Conservation (phyloP, 2,797 vertebrate species). For the Sebastes nivosus region DNA sequence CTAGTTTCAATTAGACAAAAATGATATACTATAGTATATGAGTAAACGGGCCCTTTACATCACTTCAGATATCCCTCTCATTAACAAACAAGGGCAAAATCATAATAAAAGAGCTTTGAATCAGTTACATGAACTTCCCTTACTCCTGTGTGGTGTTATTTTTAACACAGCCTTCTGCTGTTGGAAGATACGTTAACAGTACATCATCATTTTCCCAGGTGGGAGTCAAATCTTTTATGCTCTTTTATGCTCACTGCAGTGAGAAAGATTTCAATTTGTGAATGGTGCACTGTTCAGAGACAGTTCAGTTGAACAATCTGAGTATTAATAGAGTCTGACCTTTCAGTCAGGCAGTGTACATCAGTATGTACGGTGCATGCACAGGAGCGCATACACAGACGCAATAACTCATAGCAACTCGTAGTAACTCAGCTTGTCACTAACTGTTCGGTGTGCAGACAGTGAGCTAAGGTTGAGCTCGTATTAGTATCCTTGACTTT, state of each 20-base stretch:
- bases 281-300: not conserved
- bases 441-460: slow-evolving; percentile 35
- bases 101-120: not conserved
- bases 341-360: slow-evolving; percentile 36
- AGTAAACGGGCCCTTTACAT: not conserved
- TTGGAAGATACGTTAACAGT: not conserved
- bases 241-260: not conserved
- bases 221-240: not conserved
- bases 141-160: not conserved
- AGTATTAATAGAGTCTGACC: slow-evolving; percentile 61
- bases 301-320: slow-evolving; percentile 17
- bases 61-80: not conserved
- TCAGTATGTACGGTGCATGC: not conserved
- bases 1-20: not conserved
- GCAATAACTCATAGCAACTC: slow-evolving; percentile 23
- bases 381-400: not conserved
- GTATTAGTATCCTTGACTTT: slow-evolving; percentile 68
- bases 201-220: not conserved
- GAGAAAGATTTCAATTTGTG: not conserved
- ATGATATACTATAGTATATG: not conserved
- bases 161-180: not conserved
- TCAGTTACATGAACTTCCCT: not conserved
- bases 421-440: slow-evolving; percentile 43
- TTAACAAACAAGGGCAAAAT: not conserved
- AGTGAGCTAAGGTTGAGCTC: slow-evolving; percentile 38